Percentiles rank a stretch among this genome's conserved stretches.
phyloP scores from a whole-genome alignment of 2,888 invertebrate genomes.

The Oscheius sp. region DNA sequence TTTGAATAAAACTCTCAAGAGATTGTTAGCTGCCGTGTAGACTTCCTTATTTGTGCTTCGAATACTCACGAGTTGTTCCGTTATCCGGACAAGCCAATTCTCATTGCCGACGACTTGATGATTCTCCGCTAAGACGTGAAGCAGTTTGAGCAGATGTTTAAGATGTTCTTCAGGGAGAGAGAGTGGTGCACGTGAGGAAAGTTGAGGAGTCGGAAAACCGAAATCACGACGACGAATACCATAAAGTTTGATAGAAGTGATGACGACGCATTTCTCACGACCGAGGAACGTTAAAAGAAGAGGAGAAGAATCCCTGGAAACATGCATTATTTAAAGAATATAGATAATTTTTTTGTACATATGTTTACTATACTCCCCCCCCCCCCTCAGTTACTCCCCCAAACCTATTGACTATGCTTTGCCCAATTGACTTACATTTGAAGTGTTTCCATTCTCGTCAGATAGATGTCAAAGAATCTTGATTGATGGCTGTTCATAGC shows the following conservation, averaged over 20 bases:
- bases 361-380: too few species aligned
- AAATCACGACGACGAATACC: slow-evolving; percentile 27
- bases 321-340: too few species aligned
- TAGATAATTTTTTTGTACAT: too few species aligned
- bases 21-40: not conserved
- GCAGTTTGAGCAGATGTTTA: not conserved
- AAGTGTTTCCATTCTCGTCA: slow-evolving; percentile 21
- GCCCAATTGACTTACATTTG: too few species aligned
- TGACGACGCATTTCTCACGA: not conserved
- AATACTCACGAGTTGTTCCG: slow-evolving; percentile 3
- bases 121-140: slow-evolving; percentile 9
- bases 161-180: slow-evolving; percentile 22
- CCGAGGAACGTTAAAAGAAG: not conserved
- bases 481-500: not conserved
- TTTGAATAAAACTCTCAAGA: slow-evolving; percentile 7
- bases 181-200: slow-evolving; percentile 7
- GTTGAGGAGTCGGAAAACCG: slow-evolving; percentile 14
- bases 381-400: too few species aligned
- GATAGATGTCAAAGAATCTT: slow-evolving; percentile 38
- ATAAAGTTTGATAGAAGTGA: slow-evolving; percentile 17
- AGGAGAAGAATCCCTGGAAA: not conserved
- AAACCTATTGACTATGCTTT: too few species aligned
- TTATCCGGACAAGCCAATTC: slow-evolving; percentile 7
- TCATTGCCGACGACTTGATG: not conserved
- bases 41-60: slow-evolving; percentile 22